Conservation (phyloP, 2,888 invertebrate species). For the Dynastes maya region DNA sequence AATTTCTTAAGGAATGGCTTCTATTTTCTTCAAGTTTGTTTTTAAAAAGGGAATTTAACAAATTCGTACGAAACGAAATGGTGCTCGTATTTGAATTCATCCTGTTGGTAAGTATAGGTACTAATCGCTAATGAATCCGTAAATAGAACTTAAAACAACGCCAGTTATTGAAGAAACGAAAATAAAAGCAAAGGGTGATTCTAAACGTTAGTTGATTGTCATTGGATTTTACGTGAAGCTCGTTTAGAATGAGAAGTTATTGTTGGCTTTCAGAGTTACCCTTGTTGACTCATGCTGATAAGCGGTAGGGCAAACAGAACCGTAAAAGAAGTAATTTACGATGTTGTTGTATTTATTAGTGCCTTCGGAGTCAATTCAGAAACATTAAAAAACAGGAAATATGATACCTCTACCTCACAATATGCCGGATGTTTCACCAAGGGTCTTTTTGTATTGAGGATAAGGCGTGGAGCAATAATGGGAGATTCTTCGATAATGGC, state of each 20-base stretch:
- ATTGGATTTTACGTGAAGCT: neutral
- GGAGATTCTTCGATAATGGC: no score
- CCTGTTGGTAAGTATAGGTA: neutral
- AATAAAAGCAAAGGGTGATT: neutral
- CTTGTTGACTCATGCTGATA: constrained; percentile 2
- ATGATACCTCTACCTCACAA: no score
- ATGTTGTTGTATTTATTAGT: no score
- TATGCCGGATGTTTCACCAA: no score
- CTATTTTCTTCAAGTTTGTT: neutral
- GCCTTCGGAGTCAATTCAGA: no score
- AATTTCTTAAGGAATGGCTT: constrained; percentile 19
- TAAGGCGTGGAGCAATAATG: no score
- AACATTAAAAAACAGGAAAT: no score
- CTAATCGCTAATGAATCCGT: neutral
- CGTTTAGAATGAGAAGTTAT: neutral
- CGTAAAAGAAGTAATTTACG: neutral
- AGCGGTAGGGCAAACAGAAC: neutral
- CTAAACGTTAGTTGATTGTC: neutral
- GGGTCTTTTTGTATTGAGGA: no score
- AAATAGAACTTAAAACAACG: neutral
- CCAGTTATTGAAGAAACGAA: neutral
- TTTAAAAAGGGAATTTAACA: neutral
- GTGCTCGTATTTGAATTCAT: neutral
- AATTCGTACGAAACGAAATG: neutral
- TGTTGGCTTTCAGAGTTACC: constrained; percentile 4